phyloP scores from a whole-genome alignment of 2,113 vertebrate genomes.

The Dasyprocta punctata region DNA sequence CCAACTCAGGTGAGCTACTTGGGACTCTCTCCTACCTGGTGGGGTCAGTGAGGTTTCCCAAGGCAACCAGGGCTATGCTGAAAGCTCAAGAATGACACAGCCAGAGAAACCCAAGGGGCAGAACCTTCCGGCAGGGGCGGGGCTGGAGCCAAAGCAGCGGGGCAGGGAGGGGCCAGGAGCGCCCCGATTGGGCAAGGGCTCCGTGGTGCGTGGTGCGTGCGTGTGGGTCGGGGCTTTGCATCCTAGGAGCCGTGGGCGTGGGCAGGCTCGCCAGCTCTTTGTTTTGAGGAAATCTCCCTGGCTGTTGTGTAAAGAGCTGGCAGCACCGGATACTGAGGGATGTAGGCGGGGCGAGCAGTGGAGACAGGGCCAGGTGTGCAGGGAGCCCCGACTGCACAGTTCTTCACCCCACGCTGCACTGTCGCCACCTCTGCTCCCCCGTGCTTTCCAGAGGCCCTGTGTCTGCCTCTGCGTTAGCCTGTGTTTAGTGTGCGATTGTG shows the following conservation, averaged over 20 bases:
- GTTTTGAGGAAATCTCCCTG: neutral
- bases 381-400: no score
- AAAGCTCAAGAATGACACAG: no score
- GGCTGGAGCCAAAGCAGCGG: neutral
- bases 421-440: no score
- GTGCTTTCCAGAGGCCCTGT: no score
- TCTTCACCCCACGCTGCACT: neutral
- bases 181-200: no score
- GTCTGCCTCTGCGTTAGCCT: neutral
- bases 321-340: neutral
- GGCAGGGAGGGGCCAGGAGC: no score
- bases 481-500: neutral
- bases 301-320: neutral
- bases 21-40: neutral
- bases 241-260: no score
- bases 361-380: neutral
- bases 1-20: neutral
- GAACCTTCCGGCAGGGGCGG: neutral
- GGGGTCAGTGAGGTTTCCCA: neutral
- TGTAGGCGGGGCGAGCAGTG: no score
- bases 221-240: no score
- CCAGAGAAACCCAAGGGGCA: neutral
- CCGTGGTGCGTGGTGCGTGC: no score
- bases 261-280: no score
- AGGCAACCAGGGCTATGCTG: neutral